Conservation (phyloP, 2,888 invertebrate genomes). For the Synanthedon myopaeformis region DNA sequence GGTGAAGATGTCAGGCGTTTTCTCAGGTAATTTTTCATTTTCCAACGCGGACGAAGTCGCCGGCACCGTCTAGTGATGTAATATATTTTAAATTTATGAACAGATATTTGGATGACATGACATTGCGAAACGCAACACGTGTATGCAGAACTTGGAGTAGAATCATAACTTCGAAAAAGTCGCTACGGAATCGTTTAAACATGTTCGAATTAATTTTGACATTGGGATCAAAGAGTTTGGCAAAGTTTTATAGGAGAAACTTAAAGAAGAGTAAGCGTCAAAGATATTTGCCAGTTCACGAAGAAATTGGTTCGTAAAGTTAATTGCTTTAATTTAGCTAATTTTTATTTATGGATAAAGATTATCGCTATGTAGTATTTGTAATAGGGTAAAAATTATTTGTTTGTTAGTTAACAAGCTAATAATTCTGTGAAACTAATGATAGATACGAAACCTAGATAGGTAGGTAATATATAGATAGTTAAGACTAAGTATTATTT, state of each 20-base stretch:
- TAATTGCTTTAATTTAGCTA: background rate
- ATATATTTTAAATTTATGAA: slow-evolving; percentile 6
- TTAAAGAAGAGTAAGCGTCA: slow-evolving; percentile 17
- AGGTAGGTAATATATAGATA: no score
- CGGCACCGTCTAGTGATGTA: no score
- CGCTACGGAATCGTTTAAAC: slow-evolving; percentile 33
- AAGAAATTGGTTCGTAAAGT: background rate
- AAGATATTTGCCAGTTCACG: slow-evolving; percentile 29
- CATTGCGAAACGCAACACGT: slow-evolving; percentile 30
- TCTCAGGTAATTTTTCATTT: no score
- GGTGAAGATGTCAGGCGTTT: no score
- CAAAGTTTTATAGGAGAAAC: slow-evolving; percentile 28
- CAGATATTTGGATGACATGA: slow-evolving; percentile 42
- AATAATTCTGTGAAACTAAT: no score
- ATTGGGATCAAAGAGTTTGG: slow-evolving; percentile 38
- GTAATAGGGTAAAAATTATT: no score
- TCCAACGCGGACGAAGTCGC: no score
- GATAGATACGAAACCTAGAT: no score
- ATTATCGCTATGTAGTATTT: no score
- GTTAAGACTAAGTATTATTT: background rate
- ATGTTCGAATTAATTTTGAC: slow-evolving; percentile 35
- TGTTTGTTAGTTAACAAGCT: no score
- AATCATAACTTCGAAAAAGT: slow-evolving; percentile 36
- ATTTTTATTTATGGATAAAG: no score
- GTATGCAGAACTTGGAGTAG: slow-evolving; percentile 32